Base-by-base conservation (phyloP, 1,140 invertebrate genomes). In the Penaeus vannamei region DNA sequence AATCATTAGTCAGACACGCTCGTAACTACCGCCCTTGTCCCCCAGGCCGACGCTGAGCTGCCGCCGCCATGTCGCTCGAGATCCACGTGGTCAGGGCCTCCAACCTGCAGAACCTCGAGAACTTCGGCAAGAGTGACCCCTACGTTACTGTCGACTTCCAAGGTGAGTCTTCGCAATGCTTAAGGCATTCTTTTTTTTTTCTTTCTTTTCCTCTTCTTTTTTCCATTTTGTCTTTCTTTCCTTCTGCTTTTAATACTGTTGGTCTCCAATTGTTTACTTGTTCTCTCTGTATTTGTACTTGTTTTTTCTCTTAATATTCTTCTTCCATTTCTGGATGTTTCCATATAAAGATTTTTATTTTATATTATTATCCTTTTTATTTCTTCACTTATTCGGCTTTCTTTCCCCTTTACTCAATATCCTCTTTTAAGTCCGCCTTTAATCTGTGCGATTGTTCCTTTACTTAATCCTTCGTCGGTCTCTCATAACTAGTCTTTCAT, bases 41-140 rank as follows among this genome's bases (percentile, higher is more conserved):
- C 17, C 42, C 42, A 14, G 60, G 1, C 19, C 26, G 60, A 23
- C 61, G 22, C 79, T 20, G n/a, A 19, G 36, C 4, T n/a, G 76
- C 19, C 10, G 53, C 59, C 80, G 76, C 17, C 17, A 91, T 91
- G 91, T 76, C 90, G 0, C 64, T 91, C 26, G 89, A 90, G 20
- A 90, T 90, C 22, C 76, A 87, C 26, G 88, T 92, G 10, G 59
- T 89, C 4, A 91, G 91, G 64, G 93, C 93, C 14, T 92, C 91
- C 12, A 93, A 92, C 91, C 91, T 93, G 14, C 93, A 93, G 2
- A 93, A 93, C 87, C 83, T 91, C 23, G 93, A 93, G 91, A 93
- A 91, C 12, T 91, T 93, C 86, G 93, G 93, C 60, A 92, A 93
- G 90, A 92, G 92, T 66, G 93, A 93, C 89, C 93, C 93, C 12